These are phyloP conservation scores for Choristoneura rosaceana DNA, from an alignment of 2,888 invertebrate species.

Conservation along the genomic window DNA sequence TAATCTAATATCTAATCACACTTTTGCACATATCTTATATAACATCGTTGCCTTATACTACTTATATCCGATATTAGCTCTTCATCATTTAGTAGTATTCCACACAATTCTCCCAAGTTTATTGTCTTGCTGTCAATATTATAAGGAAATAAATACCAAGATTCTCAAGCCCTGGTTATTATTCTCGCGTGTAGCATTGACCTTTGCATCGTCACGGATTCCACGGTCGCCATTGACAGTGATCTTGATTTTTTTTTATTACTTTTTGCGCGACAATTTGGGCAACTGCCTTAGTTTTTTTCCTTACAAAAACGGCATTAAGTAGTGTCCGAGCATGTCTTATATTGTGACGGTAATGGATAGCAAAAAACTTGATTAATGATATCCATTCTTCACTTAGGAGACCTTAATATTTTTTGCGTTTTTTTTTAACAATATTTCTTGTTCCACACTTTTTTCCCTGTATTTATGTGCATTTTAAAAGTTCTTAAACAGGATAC, in stretches of 20 bases:
- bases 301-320: slow-evolving; percentile 56
- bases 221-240: slow-evolving; percentile 70
- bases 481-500: background rate
- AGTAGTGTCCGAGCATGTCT: slow-evolving; percentile 52
- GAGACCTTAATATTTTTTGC: slow-evolving; percentile 20
- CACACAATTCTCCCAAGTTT: background rate
- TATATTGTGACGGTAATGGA: slow-evolving; percentile 61
- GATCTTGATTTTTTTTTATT: slow-evolving; percentile 76
- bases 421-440: slow-evolving; percentile 4
- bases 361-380: slow-evolving; percentile 58
- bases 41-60: background rate
- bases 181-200: slow-evolving; percentile 42
- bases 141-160: slow-evolving; percentile 10
- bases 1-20: background rate
- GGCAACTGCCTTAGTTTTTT: slow-evolving; percentile 60
- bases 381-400: slow-evolving; percentile 43
- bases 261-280: slow-evolving; percentile 58
- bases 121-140: slow-evolving; percentile 20
- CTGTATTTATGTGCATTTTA: background rate
- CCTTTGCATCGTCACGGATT: slow-evolving; percentile 60
- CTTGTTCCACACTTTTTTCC: background rate
- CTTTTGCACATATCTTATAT: background rate
- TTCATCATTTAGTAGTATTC: background rate
- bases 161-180: slow-evolving; percentile 15
- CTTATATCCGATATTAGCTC: background rate